These are phyloP conservation scores for Octopus sinensis DNA, from an alignment of 1,140 invertebrate species.

Conservation along the genomic window DNA sequence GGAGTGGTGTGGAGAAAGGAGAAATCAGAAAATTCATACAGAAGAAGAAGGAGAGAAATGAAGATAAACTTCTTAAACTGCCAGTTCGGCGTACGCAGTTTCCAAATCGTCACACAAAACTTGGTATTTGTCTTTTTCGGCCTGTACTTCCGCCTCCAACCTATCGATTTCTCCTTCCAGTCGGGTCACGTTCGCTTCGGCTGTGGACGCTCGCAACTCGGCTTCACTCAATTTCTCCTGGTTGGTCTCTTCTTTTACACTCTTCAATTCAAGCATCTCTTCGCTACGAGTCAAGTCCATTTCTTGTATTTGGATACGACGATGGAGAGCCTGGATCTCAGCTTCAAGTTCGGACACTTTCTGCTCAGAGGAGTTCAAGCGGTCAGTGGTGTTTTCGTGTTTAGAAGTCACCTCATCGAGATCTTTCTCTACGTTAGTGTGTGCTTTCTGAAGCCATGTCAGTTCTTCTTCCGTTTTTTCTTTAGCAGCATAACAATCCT, in stretches of 20 bases:
- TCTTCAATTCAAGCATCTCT: slow-evolving; percentile 22
- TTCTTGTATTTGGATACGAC: slow-evolving; percentile 15
- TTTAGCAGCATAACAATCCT: not conserved
- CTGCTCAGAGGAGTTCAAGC: not conserved
- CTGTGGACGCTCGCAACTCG: slow-evolving; percentile 22
- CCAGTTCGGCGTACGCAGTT: not conserved
- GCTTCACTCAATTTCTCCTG: slow-evolving; percentile 22
- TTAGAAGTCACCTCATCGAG: not conserved
- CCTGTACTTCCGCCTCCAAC: slow-evolving; percentile 18
- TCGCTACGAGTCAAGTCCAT: slow-evolving; percentile 20
- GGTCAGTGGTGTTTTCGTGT: not conserved
- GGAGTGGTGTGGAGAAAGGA: too few relatives aligned
- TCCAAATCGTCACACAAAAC: slow-evolving; percentile 1
- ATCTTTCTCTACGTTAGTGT: not conserved
- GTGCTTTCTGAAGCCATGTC: slow-evolving; percentile 2
- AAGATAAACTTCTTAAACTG: not conserved
- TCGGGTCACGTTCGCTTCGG: slow-evolving; percentile 16
- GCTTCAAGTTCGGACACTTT: slow-evolving; percentile 18
- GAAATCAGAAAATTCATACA: too few relatives aligned
- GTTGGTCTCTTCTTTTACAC: slow-evolving; percentile 14
- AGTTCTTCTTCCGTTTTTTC: slow-evolving; percentile 5
- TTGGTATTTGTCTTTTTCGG: slow-evolving; percentile 21
- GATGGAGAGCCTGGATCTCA: slow-evolving; percentile 17
- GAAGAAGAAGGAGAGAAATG: too few relatives aligned
- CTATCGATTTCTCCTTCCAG: slow-evolving; percentile 15